Evolutionary conservation across 2,888 invertebrate genomes (phyloP).

Genomic region (Leuctra nigra): DNA sequence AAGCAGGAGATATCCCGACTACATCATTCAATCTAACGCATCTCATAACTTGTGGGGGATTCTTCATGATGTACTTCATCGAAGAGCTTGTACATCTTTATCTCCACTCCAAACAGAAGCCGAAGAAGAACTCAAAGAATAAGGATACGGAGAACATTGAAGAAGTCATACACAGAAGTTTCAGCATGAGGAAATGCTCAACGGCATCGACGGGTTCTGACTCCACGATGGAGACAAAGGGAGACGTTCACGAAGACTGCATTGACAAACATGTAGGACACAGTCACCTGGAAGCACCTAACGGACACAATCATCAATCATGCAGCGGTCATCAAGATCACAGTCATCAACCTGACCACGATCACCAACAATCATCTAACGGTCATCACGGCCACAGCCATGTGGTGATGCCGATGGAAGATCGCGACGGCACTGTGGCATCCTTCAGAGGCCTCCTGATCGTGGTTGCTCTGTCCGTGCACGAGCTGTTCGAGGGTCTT

Average conservation of each 20-base stretch:
- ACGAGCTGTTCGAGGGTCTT: slow-evolving; percentile 80
- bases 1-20: slow-evolving; percentile 41
- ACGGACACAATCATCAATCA: background rate
- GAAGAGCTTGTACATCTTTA: slow-evolving; percentile 71
- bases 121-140: slow-evolving; percentile 26
- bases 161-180: slow-evolving; percentile 35
- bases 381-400: slow-evolving; percentile 11
- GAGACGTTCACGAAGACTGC: background rate
- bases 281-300: background rate
- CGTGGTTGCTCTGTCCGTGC: slow-evolving; percentile 75
- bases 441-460: slow-evolving; percentile 66
- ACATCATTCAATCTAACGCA: slow-evolving; percentile 60
- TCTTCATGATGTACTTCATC: slow-evolving; percentile 71
- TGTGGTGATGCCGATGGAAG: background rate
- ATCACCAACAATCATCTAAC: background rate
- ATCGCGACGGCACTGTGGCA: slow-evolving; percentile 40
- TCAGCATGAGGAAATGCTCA: slow-evolving; percentile 35
- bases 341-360: background rate
- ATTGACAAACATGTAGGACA: background rate
- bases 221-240: background rate
- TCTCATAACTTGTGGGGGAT: slow-evolving; percentile 65
- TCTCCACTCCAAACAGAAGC: slow-evolving; percentile 47
- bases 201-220: background rate
- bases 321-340: background rate
- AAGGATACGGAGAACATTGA: slow-evolving; percentile 33